Conservation (phyloP, 2,888 invertebrate genomes). For the Bursaphelenchus okinawaensis region DNA sequence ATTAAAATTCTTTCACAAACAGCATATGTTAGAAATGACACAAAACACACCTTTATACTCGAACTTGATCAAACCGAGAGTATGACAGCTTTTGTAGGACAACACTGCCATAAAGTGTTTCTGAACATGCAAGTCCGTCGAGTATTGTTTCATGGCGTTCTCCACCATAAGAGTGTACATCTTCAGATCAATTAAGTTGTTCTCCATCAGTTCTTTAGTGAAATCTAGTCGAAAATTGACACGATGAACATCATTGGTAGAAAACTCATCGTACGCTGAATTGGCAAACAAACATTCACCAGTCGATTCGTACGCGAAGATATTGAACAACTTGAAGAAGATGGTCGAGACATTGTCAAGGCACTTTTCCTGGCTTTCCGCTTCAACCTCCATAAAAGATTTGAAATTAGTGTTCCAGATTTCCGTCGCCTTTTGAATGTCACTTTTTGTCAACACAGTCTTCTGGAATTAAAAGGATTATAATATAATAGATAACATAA, state of each 20-base stretch:
- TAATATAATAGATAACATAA: neutral
- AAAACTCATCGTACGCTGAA: neutral
- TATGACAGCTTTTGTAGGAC: neutral
- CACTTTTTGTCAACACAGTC: neutral
- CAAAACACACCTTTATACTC: neutral
- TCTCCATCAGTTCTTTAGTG: neutral
- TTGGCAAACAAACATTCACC: neutral
- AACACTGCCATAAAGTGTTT: neutral
- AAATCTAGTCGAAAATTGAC: conserved; percentile 5
- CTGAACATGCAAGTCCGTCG: neutral
- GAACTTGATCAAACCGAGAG: neutral
- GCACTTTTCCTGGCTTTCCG: neutral
- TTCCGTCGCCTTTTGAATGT: neutral
- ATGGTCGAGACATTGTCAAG: neutral
- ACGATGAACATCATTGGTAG: neutral
- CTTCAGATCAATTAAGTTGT: neutral
- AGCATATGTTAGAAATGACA: too few species aligned
- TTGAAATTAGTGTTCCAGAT: neutral
- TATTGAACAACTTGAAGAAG: neutral
- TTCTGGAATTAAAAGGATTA: neutral
- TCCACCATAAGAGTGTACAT: neutral
- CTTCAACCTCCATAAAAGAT: neutral
- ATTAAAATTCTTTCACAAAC: neutral
- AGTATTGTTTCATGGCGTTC: neutral
- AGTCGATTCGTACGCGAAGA: neutral